These are phyloP conservation scores for Coilia nasus DNA, from an alignment of 2,797 vertebrate species.

Conservation along the genomic window DNA sequence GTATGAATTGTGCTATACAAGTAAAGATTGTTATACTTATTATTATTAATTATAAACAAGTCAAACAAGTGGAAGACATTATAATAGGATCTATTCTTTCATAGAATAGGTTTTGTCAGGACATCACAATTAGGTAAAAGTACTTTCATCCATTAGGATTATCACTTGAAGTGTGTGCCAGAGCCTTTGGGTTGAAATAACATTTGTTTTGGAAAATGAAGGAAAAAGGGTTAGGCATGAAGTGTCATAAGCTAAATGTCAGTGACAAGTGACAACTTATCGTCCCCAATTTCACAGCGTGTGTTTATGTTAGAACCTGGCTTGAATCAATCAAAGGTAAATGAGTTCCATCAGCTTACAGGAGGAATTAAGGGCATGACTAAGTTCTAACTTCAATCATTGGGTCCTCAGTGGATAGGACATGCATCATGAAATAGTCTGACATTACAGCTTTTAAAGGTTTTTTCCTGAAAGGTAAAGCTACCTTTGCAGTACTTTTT, in stretches of 20 bases:
- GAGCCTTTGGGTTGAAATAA: not conserved
- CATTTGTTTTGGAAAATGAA: not conserved
- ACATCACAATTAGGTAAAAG: not conserved
- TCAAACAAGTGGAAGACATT: too few species aligned
- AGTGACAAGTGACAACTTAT: not conserved
- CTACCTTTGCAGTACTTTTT: not conserved
- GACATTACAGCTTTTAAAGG: constrained; percentile 8
- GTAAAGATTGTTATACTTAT: too few species aligned
- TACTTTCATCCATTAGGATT: not conserved
- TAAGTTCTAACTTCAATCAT: not conserved
- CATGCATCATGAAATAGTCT: constrained; percentile 26
- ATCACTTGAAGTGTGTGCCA: not conserved
- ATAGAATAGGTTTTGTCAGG: not conserved
- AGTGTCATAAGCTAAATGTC: not conserved
- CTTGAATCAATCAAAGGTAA: not conserved
- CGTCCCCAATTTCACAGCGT: not conserved
- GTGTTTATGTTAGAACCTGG: not conserved
- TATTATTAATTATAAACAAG: too few species aligned
- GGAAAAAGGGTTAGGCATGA: not conserved
- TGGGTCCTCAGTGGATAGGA: not conserved
- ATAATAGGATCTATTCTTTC: not conserved
- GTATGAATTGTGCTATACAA: too few species aligned
- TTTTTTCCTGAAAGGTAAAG: too few species aligned
- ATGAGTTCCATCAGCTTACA: not conserved
- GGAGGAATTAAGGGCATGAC: not conserved